phyloP scores from a whole-genome alignment of 2,797 vertebrate species.

The Sciurus vulgaris region DNA sequence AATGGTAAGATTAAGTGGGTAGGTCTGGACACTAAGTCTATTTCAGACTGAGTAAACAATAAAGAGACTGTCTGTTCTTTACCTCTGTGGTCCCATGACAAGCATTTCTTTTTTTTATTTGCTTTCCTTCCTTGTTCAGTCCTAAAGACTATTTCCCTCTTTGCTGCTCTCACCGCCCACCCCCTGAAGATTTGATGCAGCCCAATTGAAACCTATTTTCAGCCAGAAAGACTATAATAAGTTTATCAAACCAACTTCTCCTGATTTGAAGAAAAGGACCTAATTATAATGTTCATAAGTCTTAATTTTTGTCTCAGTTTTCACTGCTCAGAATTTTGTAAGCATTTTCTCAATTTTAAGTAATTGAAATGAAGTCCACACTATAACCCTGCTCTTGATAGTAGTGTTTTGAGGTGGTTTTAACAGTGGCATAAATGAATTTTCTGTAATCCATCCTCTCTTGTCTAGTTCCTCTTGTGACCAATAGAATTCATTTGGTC shows the following conservation, averaged over 20 bases:
- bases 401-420: not conserved
- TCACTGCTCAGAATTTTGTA: not conserved
- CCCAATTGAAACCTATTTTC: not conserved
- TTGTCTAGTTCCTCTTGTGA: conserved; percentile 50
- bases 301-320: conserved; percentile 13
- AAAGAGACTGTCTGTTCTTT: not conserved
- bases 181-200: not conserved
- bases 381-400: not conserved
- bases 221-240: not conserved
- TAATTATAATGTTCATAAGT: not conserved
- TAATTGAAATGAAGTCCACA: not conserved
- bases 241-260: not conserved
- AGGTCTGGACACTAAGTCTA: not conserved
- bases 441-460: conserved; percentile 22
- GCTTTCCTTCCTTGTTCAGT: not conserved
- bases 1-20: not conserved
- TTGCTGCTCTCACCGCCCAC: not conserved
- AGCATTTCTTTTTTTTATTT: not conserved
- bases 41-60: not conserved
- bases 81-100: not conserved
- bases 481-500: conserved; percentile 51
- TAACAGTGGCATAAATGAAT: not conserved
- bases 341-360: not conserved
- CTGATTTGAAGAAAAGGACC: not conserved
- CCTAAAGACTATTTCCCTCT: not conserved